These are phyloP conservation scores for Tenualosa ilisha DNA, from an alignment of 2,797 vertebrate genomes.

Conservation along the genomic window DNA sequence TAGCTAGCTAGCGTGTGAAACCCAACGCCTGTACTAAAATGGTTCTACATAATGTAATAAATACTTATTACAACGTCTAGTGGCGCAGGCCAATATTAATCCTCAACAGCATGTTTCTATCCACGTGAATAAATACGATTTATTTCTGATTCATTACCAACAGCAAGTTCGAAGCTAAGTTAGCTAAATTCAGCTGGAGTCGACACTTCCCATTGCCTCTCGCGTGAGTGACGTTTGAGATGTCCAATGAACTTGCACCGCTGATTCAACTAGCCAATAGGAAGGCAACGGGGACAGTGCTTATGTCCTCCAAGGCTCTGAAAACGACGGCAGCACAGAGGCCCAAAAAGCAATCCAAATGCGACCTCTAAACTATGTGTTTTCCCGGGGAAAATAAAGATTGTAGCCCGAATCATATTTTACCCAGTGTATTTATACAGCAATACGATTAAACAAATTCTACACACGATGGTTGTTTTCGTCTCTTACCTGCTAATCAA, in stretches of 20 bases:
- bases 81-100: background rate
- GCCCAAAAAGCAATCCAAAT: slow-evolving; percentile 88
- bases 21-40: background rate
- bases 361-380: slow-evolving; percentile 58
- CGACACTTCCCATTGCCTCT: slow-evolving; percentile 54
- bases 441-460: background rate
- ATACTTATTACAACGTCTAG: background rate
- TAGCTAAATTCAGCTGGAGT: slow-evolving; percentile 7
- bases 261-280: slow-evolving; percentile 59
- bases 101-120: background rate
- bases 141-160: background rate
- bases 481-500: slow-evolving; percentile 68
- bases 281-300: slow-evolving; percentile 52
- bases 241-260: slow-evolving; percentile 53
- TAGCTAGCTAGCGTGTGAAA: background rate
- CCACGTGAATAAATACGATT: background rate
- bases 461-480: background rate
- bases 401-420: slow-evolving; percentile 26
- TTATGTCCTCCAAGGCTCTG: slow-evolving; percentile 42
- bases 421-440: background rate
- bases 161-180: slow-evolving; percentile 14
- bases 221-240: slow-evolving; percentile 34
- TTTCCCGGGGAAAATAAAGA: slow-evolving; percentile 25
- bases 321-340: slow-evolving; percentile 91
- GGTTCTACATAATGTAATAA: background rate